Percentiles rank a stretch among this genome's conserved stretches.
phyloP scores from a whole-genome alignment of 2,113 vertebrate genomes.

The Hypomesus transpacificus region DNA sequence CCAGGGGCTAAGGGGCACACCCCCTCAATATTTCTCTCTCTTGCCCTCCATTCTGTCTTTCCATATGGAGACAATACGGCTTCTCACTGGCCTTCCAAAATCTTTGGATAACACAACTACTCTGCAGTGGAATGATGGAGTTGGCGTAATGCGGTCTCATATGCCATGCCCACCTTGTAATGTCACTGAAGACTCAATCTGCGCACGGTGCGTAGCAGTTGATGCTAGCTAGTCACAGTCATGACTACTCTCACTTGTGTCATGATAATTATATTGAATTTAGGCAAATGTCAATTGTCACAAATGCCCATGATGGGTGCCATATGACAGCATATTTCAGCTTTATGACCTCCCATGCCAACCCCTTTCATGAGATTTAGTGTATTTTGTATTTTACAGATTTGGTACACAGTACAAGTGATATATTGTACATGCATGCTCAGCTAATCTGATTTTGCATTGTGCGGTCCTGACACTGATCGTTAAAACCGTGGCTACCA shows the following conservation, averaged over 20 bases:
- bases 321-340: conserved; percentile 49
- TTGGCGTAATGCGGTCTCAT: conserved; percentile 38
- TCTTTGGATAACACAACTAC: conserved; percentile 28
- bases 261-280: conserved; percentile 35
- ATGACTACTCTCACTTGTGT: conserved; percentile 33
- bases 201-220: no score
- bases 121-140: conserved; percentile 28
- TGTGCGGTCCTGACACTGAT: no score
- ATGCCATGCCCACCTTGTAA: conserved; percentile 6
- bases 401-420: no score
- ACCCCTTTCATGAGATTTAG: conserved; percentile 24
- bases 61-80: conserved; percentile 27
- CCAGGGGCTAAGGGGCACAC: conserved; percentile 34
- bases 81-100: conserved; percentile 39
- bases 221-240: not conserved
- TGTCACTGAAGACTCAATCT: no score
- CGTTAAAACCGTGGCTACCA: conserved; percentile 5
- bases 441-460: conserved; percentile 15
- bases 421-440: no score
- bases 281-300: conserved; percentile 33
- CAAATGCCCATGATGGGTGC: conserved; percentile 50
- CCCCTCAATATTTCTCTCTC: conserved; percentile 13
- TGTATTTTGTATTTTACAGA: not conserved
- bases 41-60: conserved; percentile 20
- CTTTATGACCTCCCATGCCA: conserved; percentile 55